phyloP scores from a whole-genome alignment of 1,140 invertebrate genomes.

The Lutraria rhynchaena region DNA sequence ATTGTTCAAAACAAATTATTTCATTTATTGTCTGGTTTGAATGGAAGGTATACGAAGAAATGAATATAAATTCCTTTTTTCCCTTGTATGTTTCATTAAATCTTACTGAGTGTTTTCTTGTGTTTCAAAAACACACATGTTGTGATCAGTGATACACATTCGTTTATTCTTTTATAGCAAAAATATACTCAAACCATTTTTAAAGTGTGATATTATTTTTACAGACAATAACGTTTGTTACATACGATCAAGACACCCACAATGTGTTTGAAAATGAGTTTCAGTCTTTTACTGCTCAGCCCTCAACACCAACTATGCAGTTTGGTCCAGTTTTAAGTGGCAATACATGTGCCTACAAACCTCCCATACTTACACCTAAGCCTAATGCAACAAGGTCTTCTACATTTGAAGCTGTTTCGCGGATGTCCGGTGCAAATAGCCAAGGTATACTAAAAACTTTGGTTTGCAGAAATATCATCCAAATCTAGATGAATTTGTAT shows the following conservation, averaged over 20 bases:
- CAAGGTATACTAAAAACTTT: no score
- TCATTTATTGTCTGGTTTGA: neutral
- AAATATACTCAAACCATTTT: no score
- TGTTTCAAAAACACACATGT: neutral
- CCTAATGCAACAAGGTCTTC: neutral
- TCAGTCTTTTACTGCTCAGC: neutral
- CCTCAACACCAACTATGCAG: neutral
- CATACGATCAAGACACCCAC: neutral
- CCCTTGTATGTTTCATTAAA: neutral
- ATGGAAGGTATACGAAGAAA: neutral
- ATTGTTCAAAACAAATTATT: no score
- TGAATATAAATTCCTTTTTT: neutral
- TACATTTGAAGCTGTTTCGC: neutral
- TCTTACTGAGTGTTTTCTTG: neutral
- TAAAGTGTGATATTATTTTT: constrained; percentile 10
- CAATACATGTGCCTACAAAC: no score
- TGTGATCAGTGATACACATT: neutral
- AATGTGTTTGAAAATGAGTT: neutral
- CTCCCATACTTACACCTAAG: neutral
- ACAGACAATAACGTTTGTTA: constrained; percentile 15
- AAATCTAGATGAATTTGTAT: no score
- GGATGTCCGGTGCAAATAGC: neutral
- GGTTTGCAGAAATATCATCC: no score
- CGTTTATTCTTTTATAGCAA: neutral
- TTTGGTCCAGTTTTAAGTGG: neutral